phyloP scores from a whole-genome alignment of 2,113 vertebrate genomes.

The Tetrao urogallus region DNA sequence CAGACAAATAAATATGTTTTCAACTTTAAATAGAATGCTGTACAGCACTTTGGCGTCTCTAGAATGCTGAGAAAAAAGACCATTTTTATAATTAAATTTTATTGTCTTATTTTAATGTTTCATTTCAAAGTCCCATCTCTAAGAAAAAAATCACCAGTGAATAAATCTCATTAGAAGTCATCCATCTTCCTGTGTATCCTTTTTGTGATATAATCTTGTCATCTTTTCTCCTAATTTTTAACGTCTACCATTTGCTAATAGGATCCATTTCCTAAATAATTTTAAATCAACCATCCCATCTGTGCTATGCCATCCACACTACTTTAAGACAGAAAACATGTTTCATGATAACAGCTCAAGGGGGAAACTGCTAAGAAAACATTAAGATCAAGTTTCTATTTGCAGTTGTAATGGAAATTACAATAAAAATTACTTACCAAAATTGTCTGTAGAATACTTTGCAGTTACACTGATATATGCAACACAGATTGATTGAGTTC shows the following conservation, averaged over 20 bases:
- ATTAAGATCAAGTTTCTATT: conserved; percentile 28
- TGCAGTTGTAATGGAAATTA: conserved; percentile 16
- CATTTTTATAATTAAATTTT: background rate
- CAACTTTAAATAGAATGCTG: background rate
- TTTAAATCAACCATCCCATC: background rate
- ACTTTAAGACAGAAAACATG: conserved; percentile 9
- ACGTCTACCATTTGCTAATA: conserved; percentile 22
- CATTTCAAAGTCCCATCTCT: background rate
- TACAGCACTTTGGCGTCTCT: background rate
- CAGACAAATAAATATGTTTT: background rate
- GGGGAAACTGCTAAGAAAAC: conserved; percentile 37
- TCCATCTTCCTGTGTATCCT: background rate
- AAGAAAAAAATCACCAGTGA: background rate
- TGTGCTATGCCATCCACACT: conserved; percentile 13
- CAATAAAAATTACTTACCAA: conserved; percentile 40
- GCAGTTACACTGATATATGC: background rate
- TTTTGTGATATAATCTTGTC: conserved; percentile 18
- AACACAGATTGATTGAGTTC: conserved; percentile 5
- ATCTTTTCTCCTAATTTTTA: conserved; percentile 21
- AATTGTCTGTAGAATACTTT: conserved; percentile 15
- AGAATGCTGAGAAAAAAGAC: background rate
- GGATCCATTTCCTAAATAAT: conserved; percentile 51
- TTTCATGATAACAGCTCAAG: conserved; percentile 29
- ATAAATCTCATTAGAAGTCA: conserved; percentile 41
- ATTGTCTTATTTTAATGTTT: background rate